These are phyloP conservation scores for Malurus elegans DNA, from an alignment of 2,113 vertebrate genomes.

Conservation along the genomic window DNA sequence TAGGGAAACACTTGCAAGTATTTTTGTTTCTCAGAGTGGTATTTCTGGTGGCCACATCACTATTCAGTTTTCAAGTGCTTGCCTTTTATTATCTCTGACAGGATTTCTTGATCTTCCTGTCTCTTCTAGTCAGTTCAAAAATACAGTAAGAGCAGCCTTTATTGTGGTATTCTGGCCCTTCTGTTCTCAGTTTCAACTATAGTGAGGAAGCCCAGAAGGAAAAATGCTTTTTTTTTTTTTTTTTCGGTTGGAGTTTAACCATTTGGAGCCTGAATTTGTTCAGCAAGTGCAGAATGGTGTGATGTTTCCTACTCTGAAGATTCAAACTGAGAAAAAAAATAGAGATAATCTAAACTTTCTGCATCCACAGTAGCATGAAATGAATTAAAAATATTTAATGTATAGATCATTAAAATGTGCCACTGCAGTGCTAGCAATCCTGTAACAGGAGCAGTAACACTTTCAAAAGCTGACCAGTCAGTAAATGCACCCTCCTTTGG, in stretches of 20 bases:
- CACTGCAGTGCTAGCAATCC: neutral
- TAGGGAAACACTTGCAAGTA: constrained; percentile 8
- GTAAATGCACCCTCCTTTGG: neutral
- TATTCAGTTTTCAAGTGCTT: constrained; percentile 16
- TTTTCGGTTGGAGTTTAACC: neutral
- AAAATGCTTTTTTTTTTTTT: neutral
- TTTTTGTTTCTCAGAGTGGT: constrained; percentile 22
- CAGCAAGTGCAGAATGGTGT: neutral
- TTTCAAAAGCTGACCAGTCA: neutral
- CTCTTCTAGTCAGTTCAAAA: constrained; percentile 33
- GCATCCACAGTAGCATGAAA: neutral
- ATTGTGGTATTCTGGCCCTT: constrained; percentile 33
- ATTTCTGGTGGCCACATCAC: constrained; percentile 45
- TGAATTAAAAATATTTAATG: neutral
- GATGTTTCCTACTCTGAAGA: neutral
- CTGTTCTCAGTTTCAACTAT: constrained; percentile 28
- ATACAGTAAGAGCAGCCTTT: neutral
- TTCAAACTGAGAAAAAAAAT: neutral
- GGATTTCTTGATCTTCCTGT: constrained; percentile 23
- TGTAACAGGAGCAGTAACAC: neutral
- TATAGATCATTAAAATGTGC: neutral
- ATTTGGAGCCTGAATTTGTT: neutral
- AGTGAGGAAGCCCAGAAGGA: neutral
- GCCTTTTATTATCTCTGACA: constrained; percentile 53
- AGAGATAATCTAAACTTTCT: neutral